These are phyloP conservation scores for Zelostemma sp. DNA, from an alignment of 1,140 invertebrate genomes.

Conservation along the genomic window DNA sequence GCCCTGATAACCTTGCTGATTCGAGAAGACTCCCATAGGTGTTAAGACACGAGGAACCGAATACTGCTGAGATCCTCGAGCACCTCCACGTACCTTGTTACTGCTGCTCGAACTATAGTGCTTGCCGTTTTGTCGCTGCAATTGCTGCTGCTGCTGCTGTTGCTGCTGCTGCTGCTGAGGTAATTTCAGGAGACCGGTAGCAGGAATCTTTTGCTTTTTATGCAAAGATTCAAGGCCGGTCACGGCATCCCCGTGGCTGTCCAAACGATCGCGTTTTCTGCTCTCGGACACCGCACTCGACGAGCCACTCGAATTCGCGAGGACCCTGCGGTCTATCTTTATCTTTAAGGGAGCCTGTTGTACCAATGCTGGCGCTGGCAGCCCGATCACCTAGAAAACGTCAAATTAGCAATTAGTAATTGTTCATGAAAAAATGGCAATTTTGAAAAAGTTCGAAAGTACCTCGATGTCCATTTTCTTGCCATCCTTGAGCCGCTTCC, in stretches of 20 bases:
- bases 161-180: conserved; percentile 40
- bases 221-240: too few relatives aligned
- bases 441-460: too few relatives aligned
- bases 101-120: conserved; percentile 67
- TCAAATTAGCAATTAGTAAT: too few relatives aligned
- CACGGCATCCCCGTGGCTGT: conserved; percentile 41
- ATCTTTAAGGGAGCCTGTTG: conserved; percentile 68
- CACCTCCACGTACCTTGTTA: conserved; percentile 71
- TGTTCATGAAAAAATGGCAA: too few relatives aligned
- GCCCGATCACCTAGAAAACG: neutral
- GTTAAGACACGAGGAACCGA: conserved; percentile 34
- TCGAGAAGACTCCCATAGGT: conserved; percentile 50
- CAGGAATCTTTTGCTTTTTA: too few relatives aligned
- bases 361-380: conserved; percentile 39
- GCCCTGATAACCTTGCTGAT: conserved; percentile 40
- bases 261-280: conserved; percentile 55
- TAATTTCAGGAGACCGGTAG: conserved; percentile 16
- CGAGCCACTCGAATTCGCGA: conserved; percentile 57
- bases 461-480: conserved; percentile 37
- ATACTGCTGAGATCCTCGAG: conserved; percentile 57
- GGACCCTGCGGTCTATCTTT: conserved; percentile 71
- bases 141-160: conserved; percentile 40
- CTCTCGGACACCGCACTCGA: conserved; percentile 28
- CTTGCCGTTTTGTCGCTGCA: conserved; percentile 61
- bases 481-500: conserved; percentile 70